A percentile compares a stretch with the other conserved stretches of the same genome.
Evolutionary conservation across 2,888 invertebrate genomes (phyloP).

Genomic region (Digitonthophagus gazella): DNA sequence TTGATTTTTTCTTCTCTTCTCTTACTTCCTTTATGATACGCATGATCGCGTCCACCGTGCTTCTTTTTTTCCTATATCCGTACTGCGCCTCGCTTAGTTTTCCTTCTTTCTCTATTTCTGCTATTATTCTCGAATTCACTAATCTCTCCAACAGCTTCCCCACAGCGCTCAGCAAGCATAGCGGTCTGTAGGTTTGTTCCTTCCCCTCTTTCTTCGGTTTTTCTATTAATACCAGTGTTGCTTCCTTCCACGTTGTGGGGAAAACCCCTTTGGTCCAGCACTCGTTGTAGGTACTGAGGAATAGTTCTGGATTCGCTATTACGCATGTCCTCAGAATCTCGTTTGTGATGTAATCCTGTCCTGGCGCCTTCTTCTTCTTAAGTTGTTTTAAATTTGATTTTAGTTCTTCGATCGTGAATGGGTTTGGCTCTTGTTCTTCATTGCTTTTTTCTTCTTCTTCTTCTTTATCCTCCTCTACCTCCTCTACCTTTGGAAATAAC

Average conservation of each 20-base stretch:
- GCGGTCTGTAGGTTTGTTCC: background rate
- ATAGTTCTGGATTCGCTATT: background rate
- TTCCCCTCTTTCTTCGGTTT: background rate
- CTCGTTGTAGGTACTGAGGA: background rate
- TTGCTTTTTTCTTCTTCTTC: background rate
- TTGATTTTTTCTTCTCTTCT: background rate
- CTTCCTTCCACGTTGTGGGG: background rate
- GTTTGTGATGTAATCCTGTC: conserved; percentile 13
- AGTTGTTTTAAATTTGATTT: background rate
- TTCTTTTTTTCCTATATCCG: background rate
- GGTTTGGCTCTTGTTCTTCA: background rate
- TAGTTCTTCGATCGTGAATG: background rate
- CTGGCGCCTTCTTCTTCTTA: conserved; percentile 15
- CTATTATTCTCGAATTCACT: background rate
- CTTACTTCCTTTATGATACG: background rate
- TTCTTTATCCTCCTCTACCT: background rate
- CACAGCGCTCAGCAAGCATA: too few relatives aligned
- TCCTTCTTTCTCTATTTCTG: background rate
- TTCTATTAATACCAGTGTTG: background rate
- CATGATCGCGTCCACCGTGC: background rate
- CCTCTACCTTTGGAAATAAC: background rate
- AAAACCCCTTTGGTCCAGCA: background rate
- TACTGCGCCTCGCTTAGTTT: background rate
- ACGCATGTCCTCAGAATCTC: background rate
- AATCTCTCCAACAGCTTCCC: too few relatives aligned